A percentile compares a stretch with the other conserved stretches of the same genome.
phyloP scores from a whole-genome alignment of 2,888 invertebrate species.

The Cryptocephalus moraei region DNA sequence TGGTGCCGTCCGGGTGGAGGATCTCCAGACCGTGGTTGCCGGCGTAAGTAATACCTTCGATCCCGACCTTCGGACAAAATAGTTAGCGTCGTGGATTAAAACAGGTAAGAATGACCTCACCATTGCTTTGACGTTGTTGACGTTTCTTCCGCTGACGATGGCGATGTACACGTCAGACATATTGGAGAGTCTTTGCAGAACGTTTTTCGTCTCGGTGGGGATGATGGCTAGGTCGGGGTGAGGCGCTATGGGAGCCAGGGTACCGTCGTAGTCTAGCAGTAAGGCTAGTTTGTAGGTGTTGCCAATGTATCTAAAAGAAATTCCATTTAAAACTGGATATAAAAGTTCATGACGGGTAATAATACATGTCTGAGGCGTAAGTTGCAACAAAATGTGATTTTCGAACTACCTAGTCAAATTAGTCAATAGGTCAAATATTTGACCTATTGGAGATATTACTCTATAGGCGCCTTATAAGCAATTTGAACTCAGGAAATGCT shows the following conservation, averaged over 20 bases:
- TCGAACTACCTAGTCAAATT: no score
- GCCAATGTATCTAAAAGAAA: conserved; percentile 62
- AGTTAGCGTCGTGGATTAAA: neutral
- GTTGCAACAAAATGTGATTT: no score
- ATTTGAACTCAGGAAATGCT: no score
- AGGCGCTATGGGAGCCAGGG: conserved; percentile 78
- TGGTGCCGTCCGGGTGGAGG: conserved; percentile 80
- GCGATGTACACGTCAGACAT: conserved; percentile 81
- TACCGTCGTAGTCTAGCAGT: conserved; percentile 80
- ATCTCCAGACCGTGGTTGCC: conserved; percentile 85
- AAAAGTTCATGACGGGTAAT: no score
- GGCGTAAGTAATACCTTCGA: conserved; percentile 83
- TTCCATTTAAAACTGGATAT: no score
- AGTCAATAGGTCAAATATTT: no score
- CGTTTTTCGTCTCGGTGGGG: conserved; percentile 75
- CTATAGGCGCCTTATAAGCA: no score
- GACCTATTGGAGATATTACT: no score
- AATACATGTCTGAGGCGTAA: no score
- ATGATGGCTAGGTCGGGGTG: conserved; percentile 83
- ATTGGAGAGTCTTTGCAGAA: conserved; percentile 71
- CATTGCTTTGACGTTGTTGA: conserved; percentile 81
- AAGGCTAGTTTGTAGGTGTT: conserved; percentile 76
- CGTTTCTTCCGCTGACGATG: conserved; percentile 76
- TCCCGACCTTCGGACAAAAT: conserved; percentile 51
- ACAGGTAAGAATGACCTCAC: conserved; percentile 37